phyloP scores from a whole-genome alignment of 2,113 vertebrate genomes.

The Gnathonemus longibarbis region DNA sequence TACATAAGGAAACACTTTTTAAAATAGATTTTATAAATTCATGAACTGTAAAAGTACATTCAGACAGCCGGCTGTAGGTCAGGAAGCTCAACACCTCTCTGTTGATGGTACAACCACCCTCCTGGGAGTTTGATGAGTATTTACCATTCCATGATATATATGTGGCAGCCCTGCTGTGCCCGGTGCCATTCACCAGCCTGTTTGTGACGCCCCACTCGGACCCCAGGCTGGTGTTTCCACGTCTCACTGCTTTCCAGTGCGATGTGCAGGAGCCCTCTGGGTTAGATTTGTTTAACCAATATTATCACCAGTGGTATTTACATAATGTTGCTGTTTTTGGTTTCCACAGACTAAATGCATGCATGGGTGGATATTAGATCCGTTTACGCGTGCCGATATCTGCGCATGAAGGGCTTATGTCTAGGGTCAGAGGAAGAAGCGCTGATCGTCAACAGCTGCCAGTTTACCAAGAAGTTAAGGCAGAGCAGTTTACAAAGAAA shows the following conservation, averaged over 20 bases:
- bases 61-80: slow-evolving; percentile 6
- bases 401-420: neutral
- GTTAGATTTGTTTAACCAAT: neutral
- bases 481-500: neutral
- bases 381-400: neutral
- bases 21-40: neutral
- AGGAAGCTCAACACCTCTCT: slow-evolving; percentile 18
- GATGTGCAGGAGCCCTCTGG: neutral
- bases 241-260: neutral
- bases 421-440: neutral
- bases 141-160: slow-evolving; percentile 58
- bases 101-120: slow-evolving; percentile 45
- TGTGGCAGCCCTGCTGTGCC: slow-evolving; percentile 47
- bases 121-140: slow-evolving; percentile 60
- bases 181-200: neutral
- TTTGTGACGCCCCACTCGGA: neutral
- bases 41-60: neutral
- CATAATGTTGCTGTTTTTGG: neutral
- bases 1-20: neutral
- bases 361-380: neutral
- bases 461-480: neutral
- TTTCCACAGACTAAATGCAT: neutral
- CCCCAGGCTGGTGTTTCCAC: neutral
- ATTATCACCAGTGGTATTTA: neutral
- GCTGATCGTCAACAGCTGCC: neutral